These are phyloP conservation scores for Harpagus bidentatus DNA, from an alignment of 2,113 vertebrate species.

Conservation along the genomic window DNA sequence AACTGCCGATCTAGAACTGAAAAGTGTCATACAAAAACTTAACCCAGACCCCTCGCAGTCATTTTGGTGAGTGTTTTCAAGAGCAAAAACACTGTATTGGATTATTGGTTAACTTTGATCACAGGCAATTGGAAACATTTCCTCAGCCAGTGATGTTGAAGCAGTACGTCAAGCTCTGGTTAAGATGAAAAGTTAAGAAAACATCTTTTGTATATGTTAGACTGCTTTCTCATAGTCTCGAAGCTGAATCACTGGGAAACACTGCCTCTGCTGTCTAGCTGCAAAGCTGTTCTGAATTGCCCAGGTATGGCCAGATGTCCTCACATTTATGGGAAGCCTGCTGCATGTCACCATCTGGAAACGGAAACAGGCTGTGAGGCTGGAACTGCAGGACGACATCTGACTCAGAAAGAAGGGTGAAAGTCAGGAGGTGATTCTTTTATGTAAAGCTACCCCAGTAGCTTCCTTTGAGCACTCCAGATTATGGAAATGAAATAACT, in stretches of 20 bases:
- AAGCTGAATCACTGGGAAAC: constrained; percentile 57
- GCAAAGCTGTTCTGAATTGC: neutral
- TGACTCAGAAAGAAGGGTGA: neutral
- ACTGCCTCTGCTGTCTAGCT: constrained; percentile 40
- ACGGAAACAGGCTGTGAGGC: neutral
- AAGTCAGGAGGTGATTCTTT: neutral
- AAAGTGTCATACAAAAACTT: neutral
- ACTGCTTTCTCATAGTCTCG: constrained; percentile 26
- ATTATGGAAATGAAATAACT: neutral
- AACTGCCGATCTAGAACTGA: neutral
- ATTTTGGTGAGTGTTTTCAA: neutral
- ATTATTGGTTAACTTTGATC: constrained; percentile 38
- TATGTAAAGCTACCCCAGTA: neutral
- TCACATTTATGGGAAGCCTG: neutral
- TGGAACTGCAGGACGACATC: neutral
- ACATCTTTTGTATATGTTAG: constrained; percentile 39
- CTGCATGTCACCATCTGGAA: constrained; percentile 15
- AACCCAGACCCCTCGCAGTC: neutral
- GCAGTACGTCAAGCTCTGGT: constrained; percentile 30
- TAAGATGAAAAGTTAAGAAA: constrained; percentile 61
- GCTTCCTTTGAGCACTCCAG: neutral
- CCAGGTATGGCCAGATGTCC: neutral
- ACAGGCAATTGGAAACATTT: constrained; percentile 39
- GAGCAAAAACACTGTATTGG: neutral
- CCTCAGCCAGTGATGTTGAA: constrained; percentile 1